A percentile compares a stretch with the other conserved stretches of the same genome.
Evolutionary conservation across 2,888 invertebrate species (phyloP).

Genomic region (Sesia bembeciformis): DNA sequence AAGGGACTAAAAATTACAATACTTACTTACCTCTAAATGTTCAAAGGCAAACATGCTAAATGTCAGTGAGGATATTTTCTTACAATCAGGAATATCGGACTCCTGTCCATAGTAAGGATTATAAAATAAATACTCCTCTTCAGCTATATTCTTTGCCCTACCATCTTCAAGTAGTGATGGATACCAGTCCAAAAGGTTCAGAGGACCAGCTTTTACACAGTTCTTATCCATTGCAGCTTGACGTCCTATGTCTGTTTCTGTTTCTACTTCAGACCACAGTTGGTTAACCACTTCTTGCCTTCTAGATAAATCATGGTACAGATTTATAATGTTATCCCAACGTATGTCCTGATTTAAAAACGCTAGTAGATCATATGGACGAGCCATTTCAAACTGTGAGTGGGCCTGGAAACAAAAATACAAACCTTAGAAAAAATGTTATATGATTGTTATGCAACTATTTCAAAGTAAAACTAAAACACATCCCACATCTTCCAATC

Average conservation of each 20-base stretch:
- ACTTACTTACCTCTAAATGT: slow-evolving; percentile 43
- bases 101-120: slow-evolving; percentile 27
- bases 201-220: slow-evolving; percentile 78
- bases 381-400: slow-evolving; percentile 81
- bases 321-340: slow-evolving; percentile 72
- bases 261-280: slow-evolving; percentile 72
- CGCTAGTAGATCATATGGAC: slow-evolving; percentile 82
- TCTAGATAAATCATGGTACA: slow-evolving; percentile 77
- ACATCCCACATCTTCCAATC: too few relatives aligned
- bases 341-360: slow-evolving; percentile 85
- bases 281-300: slow-evolving; percentile 78
- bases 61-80: slow-evolving; percentile 65
- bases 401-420: slow-evolving; percentile 71
- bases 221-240: slow-evolving; percentile 76
- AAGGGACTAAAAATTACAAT: too few relatives aligned
- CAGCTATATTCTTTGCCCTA: slow-evolving; percentile 55
- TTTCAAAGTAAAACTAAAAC: too few relatives aligned
- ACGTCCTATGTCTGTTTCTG: slow-evolving; percentile 76
- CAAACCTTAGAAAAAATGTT: too few relatives aligned
- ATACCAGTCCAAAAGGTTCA: slow-evolving; percentile 81
- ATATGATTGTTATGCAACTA: too few relatives aligned
- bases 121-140: slow-evolving; percentile 30
- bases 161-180: slow-evolving; percentile 75
- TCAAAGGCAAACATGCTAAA: slow-evolving; percentile 64
- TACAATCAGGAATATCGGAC: slow-evolving; percentile 76